Evolutionary conservation across 2,888 invertebrate genomes (phyloP).

Genomic region (Cosmia pyralina): DNA sequence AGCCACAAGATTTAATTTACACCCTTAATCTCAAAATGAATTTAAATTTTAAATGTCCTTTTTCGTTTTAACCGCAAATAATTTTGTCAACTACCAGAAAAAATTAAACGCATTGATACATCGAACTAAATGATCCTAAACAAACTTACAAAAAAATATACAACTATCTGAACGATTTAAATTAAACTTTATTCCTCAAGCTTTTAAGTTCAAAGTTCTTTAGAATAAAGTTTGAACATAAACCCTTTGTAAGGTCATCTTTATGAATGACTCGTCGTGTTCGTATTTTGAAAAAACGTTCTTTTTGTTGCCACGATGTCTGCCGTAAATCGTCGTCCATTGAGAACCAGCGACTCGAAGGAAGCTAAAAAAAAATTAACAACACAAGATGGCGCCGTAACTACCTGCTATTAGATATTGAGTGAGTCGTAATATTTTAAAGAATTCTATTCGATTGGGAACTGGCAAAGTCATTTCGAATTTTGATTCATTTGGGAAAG

Average conservation of each 20-base stretch:
- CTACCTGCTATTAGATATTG: slow-evolving; percentile 75
- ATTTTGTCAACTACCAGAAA: slow-evolving; percentile 64
- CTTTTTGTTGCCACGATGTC: slow-evolving; percentile 86
- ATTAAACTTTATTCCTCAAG: background rate
- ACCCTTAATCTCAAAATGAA: slow-evolving; percentile 47
- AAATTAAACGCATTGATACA: slow-evolving; percentile 59
- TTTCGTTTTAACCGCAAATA: slow-evolving; percentile 62
- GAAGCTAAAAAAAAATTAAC: slow-evolving; percentile 77
- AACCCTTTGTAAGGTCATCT: slow-evolving; percentile 61
- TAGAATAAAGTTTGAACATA: slow-evolving; percentile 25
- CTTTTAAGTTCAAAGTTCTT: slow-evolving; percentile 30
- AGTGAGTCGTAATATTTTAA: slow-evolving; percentile 63
- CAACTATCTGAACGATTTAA: background rate
- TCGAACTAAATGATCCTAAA: slow-evolving; percentile 64
- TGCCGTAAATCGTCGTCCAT: slow-evolving; percentile 86
- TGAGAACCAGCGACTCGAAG: slow-evolving; percentile 76
- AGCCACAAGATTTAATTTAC: slow-evolving; percentile 45
- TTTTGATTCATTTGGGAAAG: slow-evolving; percentile 21
- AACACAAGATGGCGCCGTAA: slow-evolving; percentile 70
- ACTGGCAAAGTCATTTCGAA: slow-evolving; percentile 33
- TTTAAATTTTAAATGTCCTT: slow-evolving; percentile 56
- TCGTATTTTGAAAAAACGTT: slow-evolving; percentile 76
- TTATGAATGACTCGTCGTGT: slow-evolving; percentile 84
- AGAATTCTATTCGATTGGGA: slow-evolving; percentile 34
- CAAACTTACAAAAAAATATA: slow-evolving; percentile 47